Evolutionary conservation across 30 jellyfish, hydroid and myxozoan species (phyloP), one percentile per base, ranked within the genome.

Genomic region (Aurelia sp.): DNA sequence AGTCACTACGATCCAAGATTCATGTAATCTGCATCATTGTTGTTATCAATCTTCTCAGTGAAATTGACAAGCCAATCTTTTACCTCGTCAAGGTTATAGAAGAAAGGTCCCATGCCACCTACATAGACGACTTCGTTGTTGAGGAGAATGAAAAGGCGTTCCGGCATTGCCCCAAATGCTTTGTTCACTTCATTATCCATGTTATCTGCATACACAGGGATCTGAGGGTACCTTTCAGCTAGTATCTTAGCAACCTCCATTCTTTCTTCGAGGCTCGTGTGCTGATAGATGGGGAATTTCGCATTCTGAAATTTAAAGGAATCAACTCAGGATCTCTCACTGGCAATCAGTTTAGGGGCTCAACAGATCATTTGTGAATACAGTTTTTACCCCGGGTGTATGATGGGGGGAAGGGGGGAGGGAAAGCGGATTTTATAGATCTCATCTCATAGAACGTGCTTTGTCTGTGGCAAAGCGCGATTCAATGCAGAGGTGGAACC

Each of bases 81-180:
- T 44, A 91, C 88, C 52, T 84, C 98, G 9, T 91, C 88, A 44
- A 85, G 85, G 22, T 61, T 30, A 76, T 91, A 91, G 73, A 73
- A 80, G 58, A 91, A 91, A 8, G 98, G 98, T 22, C 98, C 96
- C 81, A 85, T 79, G 50, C 98, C 98, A 0, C 98, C 98, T 17
- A 17, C 91, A 62, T 76, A 91, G 18, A 74, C 92, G 31, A 91
- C 93, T 63, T 80, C 80, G 78, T 76, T 77, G 81, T 91, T 80
- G 75, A 74, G 87, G 35, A 91, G 47, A 19, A 84, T 77, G 85
- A 31, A 91, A 18, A 91, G 83, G 12, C 98, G 91, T 59, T 91
- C 98, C 3, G 96, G 98, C 70, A 91, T 22, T 0, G 93, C 98
- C 0, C 93, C 98, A 58, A 84, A 91, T 12, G 93, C 92, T 65